Conservation (phyloP, 2,113 vertebrate genomes). For the Antechinus flavipes region DNA sequence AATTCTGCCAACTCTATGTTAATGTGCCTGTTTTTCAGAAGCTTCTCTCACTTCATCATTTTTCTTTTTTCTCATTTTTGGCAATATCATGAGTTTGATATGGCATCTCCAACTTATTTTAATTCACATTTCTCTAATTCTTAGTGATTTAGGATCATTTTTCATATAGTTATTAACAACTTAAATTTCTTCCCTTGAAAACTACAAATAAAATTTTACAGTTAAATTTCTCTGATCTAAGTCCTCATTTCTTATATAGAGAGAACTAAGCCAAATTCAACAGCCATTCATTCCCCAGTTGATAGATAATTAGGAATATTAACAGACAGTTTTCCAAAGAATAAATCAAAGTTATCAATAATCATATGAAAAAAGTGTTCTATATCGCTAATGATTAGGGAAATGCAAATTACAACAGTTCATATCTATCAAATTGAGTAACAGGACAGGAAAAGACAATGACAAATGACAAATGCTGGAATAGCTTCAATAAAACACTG, state of each 20-base stretch:
- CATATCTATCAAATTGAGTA: background rate
- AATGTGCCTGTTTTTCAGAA: no score
- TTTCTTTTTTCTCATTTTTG: no score
- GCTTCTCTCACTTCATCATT: no score
- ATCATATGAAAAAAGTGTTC: background rate
- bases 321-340: background rate
- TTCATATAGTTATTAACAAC: background rate
- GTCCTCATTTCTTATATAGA: background rate
- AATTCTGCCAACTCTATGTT: no score
- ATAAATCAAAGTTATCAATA: background rate
- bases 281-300: background rate
- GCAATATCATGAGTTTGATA: no score
- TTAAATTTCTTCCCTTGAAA: background rate
- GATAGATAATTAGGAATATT: background rate
- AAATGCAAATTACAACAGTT: background rate
- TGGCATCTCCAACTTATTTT: no score
- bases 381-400: background rate
- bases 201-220: background rate
- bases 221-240: background rate
- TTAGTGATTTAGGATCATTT: no score
- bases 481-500: background rate
- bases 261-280: background rate
- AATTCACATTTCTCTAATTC: no score
- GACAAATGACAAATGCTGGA: background rate
- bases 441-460: background rate